A percentile compares a stretch with the other conserved stretches of the same genome.
Conservation (phyloP, 2,113 vertebrate genomes). For the Columba janthina region DNA sequence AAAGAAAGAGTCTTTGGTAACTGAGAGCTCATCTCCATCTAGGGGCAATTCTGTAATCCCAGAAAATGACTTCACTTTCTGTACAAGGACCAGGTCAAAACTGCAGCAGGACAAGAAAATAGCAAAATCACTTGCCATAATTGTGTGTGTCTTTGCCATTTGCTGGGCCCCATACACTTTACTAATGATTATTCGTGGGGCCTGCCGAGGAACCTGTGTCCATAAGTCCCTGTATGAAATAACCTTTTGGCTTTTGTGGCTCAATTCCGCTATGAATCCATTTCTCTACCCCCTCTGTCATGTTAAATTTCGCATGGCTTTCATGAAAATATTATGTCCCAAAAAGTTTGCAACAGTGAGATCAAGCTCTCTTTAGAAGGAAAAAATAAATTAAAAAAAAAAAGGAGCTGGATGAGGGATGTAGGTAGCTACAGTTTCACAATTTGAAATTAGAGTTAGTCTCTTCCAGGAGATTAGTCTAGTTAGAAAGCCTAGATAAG, state of each 20-base stretch:
- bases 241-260: slow-evolving; percentile 90
- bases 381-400: neutral
- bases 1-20: neutral
- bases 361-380: neutral
- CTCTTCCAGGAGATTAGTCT: neutral
- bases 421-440: neutral
- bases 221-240: slow-evolving; percentile 74
- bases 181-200: slow-evolving; percentile 78
- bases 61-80: neutral
- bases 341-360: neutral
- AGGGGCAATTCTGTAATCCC: neutral
- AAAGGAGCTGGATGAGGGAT: neutral
- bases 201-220: slow-evolving; percentile 63
- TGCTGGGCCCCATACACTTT: slow-evolving; percentile 88
- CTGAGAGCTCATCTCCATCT: neutral
- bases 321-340: slow-evolving; percentile 55
- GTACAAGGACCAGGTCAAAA: neutral
- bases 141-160: slow-evolving; percentile 80
- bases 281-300: slow-evolving; percentile 89
- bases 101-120: slow-evolving; percentile 78
- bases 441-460: neutral
- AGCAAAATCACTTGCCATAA: slow-evolving; percentile 83
- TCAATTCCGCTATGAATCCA: slow-evolving; percentile 87
- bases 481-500: neutral
- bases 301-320: slow-evolving; percentile 80